Conservation (phyloP, 2,797 vertebrate species). For the Champsocephalus gunnari region DNA sequence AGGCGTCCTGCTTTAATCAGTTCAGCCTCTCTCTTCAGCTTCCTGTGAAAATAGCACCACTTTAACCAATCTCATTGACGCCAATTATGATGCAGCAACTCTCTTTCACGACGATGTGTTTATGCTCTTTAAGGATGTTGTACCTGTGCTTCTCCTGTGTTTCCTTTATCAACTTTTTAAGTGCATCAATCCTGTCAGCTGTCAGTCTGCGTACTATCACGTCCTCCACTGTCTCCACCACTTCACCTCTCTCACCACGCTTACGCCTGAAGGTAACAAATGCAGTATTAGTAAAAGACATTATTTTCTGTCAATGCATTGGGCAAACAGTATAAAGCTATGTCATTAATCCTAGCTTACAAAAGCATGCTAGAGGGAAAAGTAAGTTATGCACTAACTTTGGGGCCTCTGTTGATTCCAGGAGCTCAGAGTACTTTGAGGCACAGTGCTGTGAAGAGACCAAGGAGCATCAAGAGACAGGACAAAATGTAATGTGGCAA, state of each 20-base stretch:
- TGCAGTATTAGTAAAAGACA: neutral
- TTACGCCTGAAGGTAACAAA: slow-evolving; percentile 87
- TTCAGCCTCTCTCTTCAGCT: slow-evolving; percentile 93
- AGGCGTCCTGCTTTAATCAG: slow-evolving; percentile 94
- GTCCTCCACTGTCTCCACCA: slow-evolving; percentile 96
- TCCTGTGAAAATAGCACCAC: slow-evolving; percentile 76
- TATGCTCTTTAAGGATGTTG: neutral
- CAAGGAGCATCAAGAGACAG: slow-evolving; percentile 6
- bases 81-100: neutral
- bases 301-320: neutral
- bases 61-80: neutral
- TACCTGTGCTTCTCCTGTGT: slow-evolving; percentile 97
- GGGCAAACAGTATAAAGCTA: neutral
- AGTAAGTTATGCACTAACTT: slow-evolving; percentile 87
- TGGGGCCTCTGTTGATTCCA: slow-evolving; percentile 95
- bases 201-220: slow-evolving; percentile 95
- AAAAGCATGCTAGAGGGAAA: slow-evolving; percentile 11
- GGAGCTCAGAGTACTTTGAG: slow-evolving; percentile 95
- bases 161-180: slow-evolving; percentile 95
- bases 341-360: neutral
- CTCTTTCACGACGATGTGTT: neutral
- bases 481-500: slow-evolving; percentile 7
- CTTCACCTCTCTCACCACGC: slow-evolving; percentile 95
- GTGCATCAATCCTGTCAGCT: slow-evolving; percentile 93
- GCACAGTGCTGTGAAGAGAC: slow-evolving; percentile 90